Evolutionary conservation across 2,888 invertebrate species (phyloP), one percentile per base, ranked within the genome.

Genomic region (Pocota personata): DNA sequence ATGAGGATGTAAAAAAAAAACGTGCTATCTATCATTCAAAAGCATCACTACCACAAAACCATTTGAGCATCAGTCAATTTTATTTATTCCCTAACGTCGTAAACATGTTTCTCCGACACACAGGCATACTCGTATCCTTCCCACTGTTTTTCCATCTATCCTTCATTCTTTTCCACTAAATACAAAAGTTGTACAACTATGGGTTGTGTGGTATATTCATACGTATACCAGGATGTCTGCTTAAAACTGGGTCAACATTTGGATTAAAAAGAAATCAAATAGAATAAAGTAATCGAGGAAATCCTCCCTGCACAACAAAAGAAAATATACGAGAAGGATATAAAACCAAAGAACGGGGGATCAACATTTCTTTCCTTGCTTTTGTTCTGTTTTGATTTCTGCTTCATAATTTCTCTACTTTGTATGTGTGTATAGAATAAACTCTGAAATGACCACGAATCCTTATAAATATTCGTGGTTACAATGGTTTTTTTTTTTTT

Each of bases 231-330:
- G 24, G 50, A 60, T 50, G 37, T 50, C 60, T 60, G 40, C 58
- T 35, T 40, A 48, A 58, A 84, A 80, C 75, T 84, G 69, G 84
- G 84, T 80, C 84, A 84, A 66, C 79, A 71, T 80, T 80, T 66
- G 84, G 80, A 84, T 84, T 71, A 84, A 84, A 78, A 78, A 62
- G 52, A 37, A 78, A 78, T 78, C 69, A 78, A 71, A 78, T 71
- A 46, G 62, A 69, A 84, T 80, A 80, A 80, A 84, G 80, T 76
- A 84, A 84, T 84, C 62, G 80, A 84, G 75, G 75, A 79, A 76
- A 75, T 84, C 64, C 69, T 79, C 64, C 64, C 75, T 14, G 21
- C 8, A 40, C 40, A 71, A 71, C 62, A 79, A 76, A 60, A 66
- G 46, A 66, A 71, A 27, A 27, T 3, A 64, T 19, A 24, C 52